phyloP scores from a whole-genome alignment of 2,113 vertebrate genomes.

The Dermatemys mawii region DNA sequence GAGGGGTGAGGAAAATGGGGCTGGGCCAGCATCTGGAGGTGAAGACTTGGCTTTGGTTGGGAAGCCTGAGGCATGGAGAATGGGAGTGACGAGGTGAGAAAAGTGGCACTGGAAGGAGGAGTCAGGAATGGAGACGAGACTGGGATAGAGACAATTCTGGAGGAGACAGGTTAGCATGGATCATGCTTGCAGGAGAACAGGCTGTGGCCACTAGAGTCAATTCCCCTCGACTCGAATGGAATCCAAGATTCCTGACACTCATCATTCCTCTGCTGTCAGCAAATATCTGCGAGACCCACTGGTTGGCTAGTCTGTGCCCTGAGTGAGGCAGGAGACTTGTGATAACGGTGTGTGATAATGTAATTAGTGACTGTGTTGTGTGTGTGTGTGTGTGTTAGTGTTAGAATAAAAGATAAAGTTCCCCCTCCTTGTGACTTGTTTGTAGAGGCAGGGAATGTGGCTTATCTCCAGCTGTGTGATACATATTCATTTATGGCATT shows the following conservation, averaged over 20 bases:
- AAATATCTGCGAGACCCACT: accelerated
- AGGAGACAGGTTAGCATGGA: neutral
- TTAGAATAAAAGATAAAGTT: neutral
- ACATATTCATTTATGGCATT: accelerated
- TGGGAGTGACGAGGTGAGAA: neutral
- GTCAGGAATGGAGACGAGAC: neutral
- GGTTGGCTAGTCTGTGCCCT: neutral
- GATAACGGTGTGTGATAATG: accelerated
- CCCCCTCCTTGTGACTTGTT: neutral
- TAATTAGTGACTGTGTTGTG: accelerated
- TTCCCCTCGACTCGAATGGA: neutral
- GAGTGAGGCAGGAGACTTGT: accelerated
- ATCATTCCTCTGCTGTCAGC: accelerated
- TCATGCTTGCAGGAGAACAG: neutral
- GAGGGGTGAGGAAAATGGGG: no score
- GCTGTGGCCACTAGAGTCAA: neutral
- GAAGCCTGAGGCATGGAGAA: neutral
- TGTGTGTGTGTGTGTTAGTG: no score
- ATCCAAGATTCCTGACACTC: no score
- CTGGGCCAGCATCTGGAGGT: no score
- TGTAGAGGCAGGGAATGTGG: accelerated
- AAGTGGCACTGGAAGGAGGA: neutral
- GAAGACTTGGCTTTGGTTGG: neutral
- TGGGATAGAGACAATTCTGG: neutral
- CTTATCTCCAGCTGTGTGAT: accelerated